phyloP scores from a whole-genome alignment of 2,113 vertebrate genomes.

The Silurus glanis region DNA sequence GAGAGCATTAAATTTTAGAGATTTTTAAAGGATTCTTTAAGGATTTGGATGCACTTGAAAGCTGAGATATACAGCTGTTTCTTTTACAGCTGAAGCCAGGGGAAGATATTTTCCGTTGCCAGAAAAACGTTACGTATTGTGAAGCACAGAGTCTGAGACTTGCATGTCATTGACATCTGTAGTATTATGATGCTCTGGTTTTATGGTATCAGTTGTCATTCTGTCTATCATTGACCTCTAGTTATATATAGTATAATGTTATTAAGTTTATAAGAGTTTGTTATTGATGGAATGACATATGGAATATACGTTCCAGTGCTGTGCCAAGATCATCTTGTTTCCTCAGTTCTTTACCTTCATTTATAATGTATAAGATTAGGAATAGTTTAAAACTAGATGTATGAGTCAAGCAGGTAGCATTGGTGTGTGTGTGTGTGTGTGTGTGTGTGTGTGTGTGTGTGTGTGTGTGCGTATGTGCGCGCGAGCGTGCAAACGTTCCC shows the following conservation, averaged over 20 bases:
- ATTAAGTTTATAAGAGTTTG: background rate
- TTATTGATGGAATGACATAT: too few species aligned
- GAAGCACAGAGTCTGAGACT: background rate
- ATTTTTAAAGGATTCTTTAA: background rate
- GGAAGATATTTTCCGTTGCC: background rate
- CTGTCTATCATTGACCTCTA: background rate
- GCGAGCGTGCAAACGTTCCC: background rate
- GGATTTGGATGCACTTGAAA: background rate
- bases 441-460: too few species aligned
- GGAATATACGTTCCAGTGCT: background rate
- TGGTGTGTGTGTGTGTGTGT: background rate
- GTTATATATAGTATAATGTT: background rate
- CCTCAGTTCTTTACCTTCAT: background rate
- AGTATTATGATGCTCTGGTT: background rate
- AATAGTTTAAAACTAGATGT: background rate
- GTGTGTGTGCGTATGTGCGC: too few species aligned
- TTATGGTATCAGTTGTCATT: background rate
- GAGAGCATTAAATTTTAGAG: background rate
- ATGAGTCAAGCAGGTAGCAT: background rate
- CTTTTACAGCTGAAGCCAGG: background rate
- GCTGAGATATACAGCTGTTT: background rate
- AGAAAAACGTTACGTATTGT: background rate
- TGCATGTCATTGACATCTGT: background rate
- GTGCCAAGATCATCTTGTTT: background rate
- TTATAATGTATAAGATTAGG: background rate